Evolutionary conservation across 2,888 invertebrate species (phyloP).

Genomic region (Anticlea derivata): DNA sequence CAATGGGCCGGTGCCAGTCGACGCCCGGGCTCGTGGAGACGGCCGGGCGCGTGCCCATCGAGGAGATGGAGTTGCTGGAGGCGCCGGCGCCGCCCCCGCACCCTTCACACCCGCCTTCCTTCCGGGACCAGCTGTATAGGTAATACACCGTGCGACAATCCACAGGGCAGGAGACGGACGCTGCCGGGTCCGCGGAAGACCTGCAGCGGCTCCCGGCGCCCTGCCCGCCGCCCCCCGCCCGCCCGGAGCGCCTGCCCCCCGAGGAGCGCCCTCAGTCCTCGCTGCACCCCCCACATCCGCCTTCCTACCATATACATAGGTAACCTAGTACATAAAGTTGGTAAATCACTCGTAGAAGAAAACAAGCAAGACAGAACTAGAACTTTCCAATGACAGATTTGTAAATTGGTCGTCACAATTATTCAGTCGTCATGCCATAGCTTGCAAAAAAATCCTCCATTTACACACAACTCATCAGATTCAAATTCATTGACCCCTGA

Average conservation of each 20-base stretch:
- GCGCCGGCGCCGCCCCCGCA: conserved; percentile 69
- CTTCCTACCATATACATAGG: conserved; percentile 44
- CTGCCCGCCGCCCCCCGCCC: conserved; percentile 1
- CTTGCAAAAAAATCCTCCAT: too few relatives aligned
- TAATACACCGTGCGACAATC: conserved; percentile 37
- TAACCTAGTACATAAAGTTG: conserved; percentile 23
- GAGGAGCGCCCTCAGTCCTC: conserved; percentile 70
- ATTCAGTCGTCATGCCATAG: too few relatives aligned
- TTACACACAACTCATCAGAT: too few relatives aligned
- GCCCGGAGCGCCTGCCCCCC: conserved; percentile 80
- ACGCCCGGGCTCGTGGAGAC: conserved; percentile 98
- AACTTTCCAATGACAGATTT: neutral
- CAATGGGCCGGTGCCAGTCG: conserved; percentile 97
- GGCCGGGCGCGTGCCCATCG: conserved; percentile 93
- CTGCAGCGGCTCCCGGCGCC: conserved; percentile 80
- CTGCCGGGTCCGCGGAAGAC: conserved; percentile 72
- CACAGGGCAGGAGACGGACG: conserved; percentile 21
- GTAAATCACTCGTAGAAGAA: neutral
- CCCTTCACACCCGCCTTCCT: conserved; percentile 77
- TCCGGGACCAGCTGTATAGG: conserved; percentile 83
- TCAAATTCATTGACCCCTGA: too few relatives aligned
- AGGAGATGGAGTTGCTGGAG: conserved; percentile 81
- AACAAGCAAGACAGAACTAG: conserved; percentile 3
- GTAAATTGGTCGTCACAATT: too few relatives aligned
- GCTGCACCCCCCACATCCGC: conserved; percentile 41